Conservation (phyloP, 2,888 invertebrate genomes). For the Drosophila lacicola region DNA sequence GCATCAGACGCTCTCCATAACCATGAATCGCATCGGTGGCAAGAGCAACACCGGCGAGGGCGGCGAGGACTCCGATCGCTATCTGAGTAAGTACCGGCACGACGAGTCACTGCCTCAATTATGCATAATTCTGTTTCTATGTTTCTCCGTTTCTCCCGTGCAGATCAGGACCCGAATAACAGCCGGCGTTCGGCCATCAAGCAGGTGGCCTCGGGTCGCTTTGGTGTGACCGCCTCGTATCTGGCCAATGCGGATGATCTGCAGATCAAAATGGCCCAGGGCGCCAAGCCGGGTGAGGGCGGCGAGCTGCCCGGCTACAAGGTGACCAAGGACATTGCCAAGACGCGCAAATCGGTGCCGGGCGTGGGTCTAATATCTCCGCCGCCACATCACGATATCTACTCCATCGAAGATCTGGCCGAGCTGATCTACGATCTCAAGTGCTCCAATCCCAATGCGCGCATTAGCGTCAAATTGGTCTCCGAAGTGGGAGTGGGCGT, state of each 20-base stretch:
- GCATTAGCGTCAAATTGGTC: constrained; percentile 98
- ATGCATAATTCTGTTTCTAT: fast-evolving
- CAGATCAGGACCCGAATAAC: constrained; percentile 90
- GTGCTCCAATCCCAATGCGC: constrained; percentile 97
- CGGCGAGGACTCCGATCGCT: constrained; percentile 93
- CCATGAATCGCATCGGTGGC: constrained; percentile 98
- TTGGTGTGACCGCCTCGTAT: constrained; percentile 99
- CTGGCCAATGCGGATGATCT: constrained; percentile 98
- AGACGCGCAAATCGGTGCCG: constrained; percentile 97
- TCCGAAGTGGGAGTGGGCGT: constrained; percentile 99
- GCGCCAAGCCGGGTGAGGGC: constrained; percentile 99
- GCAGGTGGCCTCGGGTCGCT: constrained; percentile 99
- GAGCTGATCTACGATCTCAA: constrained; percentile 99
- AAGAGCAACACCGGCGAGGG: constrained; percentile 99
- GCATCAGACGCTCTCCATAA: constrained; percentile 96
- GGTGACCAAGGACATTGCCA: constrained; percentile 97
- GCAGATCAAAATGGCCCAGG: constrained; percentile 99
- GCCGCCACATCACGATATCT: constrained; percentile 99
- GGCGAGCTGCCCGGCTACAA: constrained; percentile 97
- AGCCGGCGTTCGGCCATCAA: constrained; percentile 98
- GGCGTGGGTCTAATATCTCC: constrained; percentile 99
- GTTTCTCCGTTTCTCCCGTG: background rate
- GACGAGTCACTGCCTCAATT: background rate
- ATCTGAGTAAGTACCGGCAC: constrained; percentile 86
- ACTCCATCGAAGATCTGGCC: constrained; percentile 99